Conservation (phyloP, 2,888 invertebrate genomes). For the Drosophila anomalipes region DNA sequence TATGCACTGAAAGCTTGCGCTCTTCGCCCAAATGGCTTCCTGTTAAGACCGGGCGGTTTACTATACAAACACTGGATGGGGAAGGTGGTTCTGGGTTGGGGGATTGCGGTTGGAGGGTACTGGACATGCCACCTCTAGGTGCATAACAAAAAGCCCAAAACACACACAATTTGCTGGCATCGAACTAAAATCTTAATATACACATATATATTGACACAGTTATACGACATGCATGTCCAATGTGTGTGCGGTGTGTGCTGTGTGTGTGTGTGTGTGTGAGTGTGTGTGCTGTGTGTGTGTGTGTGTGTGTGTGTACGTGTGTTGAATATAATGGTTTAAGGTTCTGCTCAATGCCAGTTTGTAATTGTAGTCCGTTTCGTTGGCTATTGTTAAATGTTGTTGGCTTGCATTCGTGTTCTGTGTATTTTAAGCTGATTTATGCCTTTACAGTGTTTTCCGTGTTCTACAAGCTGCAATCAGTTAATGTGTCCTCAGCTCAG, state of each 20-base stretch:
- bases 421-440: conserved; percentile 59
- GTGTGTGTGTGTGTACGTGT: background rate
- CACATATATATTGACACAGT: conserved; percentile 7
- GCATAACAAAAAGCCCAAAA: conserved; percentile 63
- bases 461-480: conserved; percentile 34
- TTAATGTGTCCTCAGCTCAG: conserved; percentile 19
- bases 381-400: conserved; percentile 31
- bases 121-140: conserved; percentile 21
- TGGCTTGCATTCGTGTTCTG: conserved; percentile 14
- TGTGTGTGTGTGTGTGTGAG: background rate
- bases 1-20: conserved; percentile 69
- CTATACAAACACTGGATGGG: background rate
- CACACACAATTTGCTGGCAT: conserved; percentile 70
- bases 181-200: conserved; percentile 22
- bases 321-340: conserved; percentile 2
- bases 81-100: background rate
- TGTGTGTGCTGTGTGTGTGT: background rate
- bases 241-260: background rate
- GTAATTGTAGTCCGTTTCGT: conserved; percentile 61
- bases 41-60: conserved; percentile 35
- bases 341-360: conserved; percentile 43
- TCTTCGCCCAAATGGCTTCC: conserved; percentile 26
- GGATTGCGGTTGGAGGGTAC: background rate
- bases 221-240: background rate
- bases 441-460: conserved; percentile 29